Conservation (phyloP, 1,140 invertebrate species). For the Macrobrachium rosenbergii region DNA sequence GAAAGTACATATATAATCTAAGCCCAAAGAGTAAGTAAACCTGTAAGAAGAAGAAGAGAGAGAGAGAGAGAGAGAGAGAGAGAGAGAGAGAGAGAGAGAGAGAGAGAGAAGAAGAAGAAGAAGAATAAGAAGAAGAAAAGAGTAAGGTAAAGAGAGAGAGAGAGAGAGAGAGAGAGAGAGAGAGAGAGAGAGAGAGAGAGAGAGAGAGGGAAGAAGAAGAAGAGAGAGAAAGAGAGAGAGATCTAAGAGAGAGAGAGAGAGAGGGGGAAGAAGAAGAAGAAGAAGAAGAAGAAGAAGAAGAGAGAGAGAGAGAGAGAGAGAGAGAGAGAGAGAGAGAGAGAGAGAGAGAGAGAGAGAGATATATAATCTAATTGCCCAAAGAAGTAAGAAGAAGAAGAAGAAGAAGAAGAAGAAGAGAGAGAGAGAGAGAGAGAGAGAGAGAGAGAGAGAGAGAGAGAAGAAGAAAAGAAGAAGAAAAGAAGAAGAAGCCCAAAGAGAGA, state of each 20-base stretch:
- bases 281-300: background rate
- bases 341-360: background rate
- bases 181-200: background rate
- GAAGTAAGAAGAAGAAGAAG: conserved; percentile 1
- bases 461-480: no score
- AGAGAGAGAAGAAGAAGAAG: background rate
- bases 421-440: no score
- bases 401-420: no score
- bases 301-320: background rate
- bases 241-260: background rate
- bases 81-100: background rate
- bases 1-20: no score
- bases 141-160: background rate
- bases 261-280: background rate
- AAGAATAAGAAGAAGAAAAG: background rate
- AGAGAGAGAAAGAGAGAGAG: background rate
- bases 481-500: no score
- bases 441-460: no score
- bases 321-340: background rate
- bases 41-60: background rate
- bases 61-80: background rate
- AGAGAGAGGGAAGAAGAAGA: background rate
- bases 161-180: no score
- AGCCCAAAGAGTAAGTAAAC: no score
- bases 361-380: background rate